A percentile compares a stretch with the other conserved stretches of the same genome.
Evolutionary conservation across 2,113 vertebrate genomes (phyloP).

Genomic region (Tupaia chinensis): DNA sequence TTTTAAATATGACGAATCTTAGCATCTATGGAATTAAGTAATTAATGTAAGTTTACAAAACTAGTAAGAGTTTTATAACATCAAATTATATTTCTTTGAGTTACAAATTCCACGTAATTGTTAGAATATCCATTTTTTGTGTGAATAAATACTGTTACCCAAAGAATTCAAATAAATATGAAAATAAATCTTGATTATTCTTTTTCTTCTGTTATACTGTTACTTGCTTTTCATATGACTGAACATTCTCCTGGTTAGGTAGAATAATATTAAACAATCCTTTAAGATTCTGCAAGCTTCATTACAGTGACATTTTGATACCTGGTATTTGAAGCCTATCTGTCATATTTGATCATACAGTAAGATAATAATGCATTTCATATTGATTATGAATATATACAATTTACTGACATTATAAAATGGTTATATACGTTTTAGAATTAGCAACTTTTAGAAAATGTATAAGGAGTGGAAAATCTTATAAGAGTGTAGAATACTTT

Average conservation of each 20-base stretch:
- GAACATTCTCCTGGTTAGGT: not conserved
- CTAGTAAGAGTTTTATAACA: not conserved
- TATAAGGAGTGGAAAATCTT: not conserved
- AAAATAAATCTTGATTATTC: not conserved
- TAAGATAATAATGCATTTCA: not conserved
- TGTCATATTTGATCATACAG: not conserved
- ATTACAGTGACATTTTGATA: not conserved
- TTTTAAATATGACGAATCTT: not conserved
- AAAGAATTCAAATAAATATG: not conserved
- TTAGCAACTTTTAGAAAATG: not conserved
- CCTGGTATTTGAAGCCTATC: not conserved
- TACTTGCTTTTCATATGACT: not conserved
- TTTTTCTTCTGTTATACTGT: not conserved
- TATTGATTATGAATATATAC: not conserved
- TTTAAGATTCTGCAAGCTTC: not conserved
- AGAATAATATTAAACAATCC: not conserved
- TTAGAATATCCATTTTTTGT: not conserved
- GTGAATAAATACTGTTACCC: not conserved
- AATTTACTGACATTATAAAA: not conserved
- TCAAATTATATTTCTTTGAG: not conserved
- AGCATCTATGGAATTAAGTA: not conserved
- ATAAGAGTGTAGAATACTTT: not conserved
- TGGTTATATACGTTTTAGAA: not conserved
- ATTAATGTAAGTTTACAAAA: not conserved
- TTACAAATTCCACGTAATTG: not conserved